Evolutionary conservation across 2,797 vertebrate genomes (phyloP).

Genomic region (Anabas testudineus): DNA sequence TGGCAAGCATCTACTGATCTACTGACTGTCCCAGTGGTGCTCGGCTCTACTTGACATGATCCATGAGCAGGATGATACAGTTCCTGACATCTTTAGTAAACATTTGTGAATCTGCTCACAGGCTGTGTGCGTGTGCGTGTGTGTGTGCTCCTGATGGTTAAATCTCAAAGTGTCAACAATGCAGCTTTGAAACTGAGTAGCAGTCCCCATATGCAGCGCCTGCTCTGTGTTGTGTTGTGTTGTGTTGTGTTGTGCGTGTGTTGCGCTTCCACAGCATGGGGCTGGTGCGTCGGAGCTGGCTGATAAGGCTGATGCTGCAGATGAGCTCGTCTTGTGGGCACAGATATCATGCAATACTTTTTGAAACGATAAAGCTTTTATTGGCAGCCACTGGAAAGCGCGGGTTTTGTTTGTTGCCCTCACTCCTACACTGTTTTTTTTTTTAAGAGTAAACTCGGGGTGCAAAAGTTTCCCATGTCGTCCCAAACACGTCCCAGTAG

Average conservation of each 20-base stretch:
- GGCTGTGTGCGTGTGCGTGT: neutral
- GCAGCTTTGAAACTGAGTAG: neutral
- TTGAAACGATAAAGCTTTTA: constrained; percentile 56
- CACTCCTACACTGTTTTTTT: neutral
- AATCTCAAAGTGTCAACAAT: neutral
- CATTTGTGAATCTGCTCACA: neutral
- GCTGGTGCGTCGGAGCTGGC: constrained; percentile 26
- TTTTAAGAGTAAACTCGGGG: constrained; percentile 2
- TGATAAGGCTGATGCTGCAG: constrained; percentile 61
- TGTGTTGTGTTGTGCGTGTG: neutral
- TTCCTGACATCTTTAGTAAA: neutral
- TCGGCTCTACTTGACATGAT: constrained; percentile 31
- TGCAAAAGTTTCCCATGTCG: constrained; percentile 1
- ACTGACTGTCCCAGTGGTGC: constrained; percentile 29
- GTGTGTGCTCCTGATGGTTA: neutral
- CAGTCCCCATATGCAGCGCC: neutral
- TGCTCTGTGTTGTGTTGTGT: too few species aligned
- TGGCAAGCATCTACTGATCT: constrained; percentile 27
- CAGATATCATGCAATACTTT: constrained; percentile 55
- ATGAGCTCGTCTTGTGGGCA: constrained; percentile 38
- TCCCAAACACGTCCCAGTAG: too few species aligned
- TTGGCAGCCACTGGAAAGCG: constrained; percentile 39
- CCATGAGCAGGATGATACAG: constrained; percentile 22
- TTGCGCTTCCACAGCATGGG: neutral
- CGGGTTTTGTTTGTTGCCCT: neutral